Evolutionary conservation across 2,797 vertebrate genomes (phyloP).

Genomic region (Galaxias olidus): DNA sequence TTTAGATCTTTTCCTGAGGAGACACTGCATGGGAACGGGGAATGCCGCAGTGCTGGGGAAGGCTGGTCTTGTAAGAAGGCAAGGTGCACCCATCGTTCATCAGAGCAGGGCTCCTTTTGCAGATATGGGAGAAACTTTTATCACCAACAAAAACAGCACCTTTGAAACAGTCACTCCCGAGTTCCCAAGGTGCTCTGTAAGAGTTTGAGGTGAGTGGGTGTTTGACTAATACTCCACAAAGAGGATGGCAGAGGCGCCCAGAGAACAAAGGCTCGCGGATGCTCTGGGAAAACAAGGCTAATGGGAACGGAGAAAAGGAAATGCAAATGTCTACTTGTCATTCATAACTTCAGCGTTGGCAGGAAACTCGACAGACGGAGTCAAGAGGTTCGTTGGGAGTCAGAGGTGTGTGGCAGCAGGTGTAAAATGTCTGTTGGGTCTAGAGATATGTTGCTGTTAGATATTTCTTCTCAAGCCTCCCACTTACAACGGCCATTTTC

Average conservation of each 20-base stretch:
- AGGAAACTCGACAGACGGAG: too few relatives aligned
- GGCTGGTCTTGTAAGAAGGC: neutral
- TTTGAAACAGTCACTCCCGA: conserved; percentile 25
- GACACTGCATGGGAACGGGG: too few relatives aligned
- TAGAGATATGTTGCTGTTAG: too few relatives aligned
- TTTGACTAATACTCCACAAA: conserved; percentile 11
- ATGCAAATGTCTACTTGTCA: conserved; percentile 11
- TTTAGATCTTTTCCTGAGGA: too few relatives aligned
- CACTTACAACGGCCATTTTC: neutral
- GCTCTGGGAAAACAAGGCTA: neutral
- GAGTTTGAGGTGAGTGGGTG: neutral
- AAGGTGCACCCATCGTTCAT: conserved; percentile 2
- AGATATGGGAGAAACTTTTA: conserved; percentile 2
- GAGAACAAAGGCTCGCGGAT: neutral
- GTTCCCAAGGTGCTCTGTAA: neutral
- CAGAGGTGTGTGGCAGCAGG: neutral
- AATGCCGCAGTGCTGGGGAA: neutral
- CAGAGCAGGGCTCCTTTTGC: conserved; percentile 3
- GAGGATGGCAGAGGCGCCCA: neutral
- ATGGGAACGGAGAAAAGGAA: neutral
- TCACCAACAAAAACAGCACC: conserved; percentile 2
- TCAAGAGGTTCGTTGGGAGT: neutral
- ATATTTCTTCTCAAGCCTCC: too few relatives aligned
- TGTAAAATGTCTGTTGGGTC: neutral
- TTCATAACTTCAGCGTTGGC: conserved; percentile 1